These are phyloP conservation scores for Triops longicaudatus DNA, from an alignment of 1,140 invertebrate genomes.

Conservation along the genomic window DNA sequence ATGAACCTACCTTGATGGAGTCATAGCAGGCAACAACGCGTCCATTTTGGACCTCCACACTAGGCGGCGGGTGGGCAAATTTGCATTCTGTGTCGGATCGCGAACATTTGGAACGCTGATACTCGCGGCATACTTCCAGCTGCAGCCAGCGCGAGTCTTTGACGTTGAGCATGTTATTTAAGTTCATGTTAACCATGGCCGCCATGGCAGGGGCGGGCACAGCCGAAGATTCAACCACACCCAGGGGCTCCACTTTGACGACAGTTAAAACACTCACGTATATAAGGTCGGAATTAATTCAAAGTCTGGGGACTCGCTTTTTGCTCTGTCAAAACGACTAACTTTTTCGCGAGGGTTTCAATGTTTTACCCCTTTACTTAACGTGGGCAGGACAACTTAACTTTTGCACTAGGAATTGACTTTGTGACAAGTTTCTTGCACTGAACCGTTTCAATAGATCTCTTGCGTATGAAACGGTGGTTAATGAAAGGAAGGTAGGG, in stretches of 20 bases:
- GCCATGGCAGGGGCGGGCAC: conserved; percentile 40
- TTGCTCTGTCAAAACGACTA: not conserved
- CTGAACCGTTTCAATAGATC: not conserved
- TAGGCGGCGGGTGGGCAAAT: conserved; percentile 97
- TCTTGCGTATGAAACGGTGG: not conserved
- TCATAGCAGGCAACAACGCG: conserved; percentile 99
- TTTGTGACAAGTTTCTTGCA: not conserved
- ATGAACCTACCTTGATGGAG: conserved; percentile 94
- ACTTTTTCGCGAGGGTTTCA: not conserved
- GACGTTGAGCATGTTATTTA: conserved; percentile 88
- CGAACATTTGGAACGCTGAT: conserved; percentile 98
- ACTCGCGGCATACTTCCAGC: conserved; percentile 98
- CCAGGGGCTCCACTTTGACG: conserved; percentile 13
- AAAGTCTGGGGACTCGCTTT: not conserved
- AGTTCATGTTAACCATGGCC: conserved; percentile 86
- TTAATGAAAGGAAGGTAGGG: not conserved
- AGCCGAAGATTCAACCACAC: conserved; percentile 9
- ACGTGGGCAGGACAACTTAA: not conserved
- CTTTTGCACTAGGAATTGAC: not conserved
- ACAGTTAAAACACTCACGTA: not conserved
- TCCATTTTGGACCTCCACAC: conserved; percentile 99
- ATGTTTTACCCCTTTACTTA: too few species aligned
- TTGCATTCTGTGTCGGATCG: conserved; percentile 98
- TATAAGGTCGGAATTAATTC: not conserved
- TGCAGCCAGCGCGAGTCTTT: conserved; percentile 99